phyloP scores from a whole-genome alignment of 2,797 vertebrate genomes.

The Amblyraja radiata region DNA sequence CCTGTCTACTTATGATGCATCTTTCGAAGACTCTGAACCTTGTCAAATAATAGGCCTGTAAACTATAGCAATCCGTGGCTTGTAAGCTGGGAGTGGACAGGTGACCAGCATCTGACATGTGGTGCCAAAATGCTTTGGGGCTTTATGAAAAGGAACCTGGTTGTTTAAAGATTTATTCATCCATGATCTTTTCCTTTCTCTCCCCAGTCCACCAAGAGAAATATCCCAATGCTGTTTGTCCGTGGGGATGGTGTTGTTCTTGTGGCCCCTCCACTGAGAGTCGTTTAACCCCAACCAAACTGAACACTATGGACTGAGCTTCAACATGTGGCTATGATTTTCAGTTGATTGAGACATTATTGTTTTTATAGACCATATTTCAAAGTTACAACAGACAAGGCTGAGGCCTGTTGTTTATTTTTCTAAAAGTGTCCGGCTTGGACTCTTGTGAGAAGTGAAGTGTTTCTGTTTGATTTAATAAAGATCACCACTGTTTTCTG shows the following conservation, averaged over 20 bases:
- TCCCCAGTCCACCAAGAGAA: slow-evolving; percentile 89
- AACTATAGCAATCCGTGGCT: not conserved
- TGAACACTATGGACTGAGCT: slow-evolving; percentile 41
- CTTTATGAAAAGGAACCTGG: not conserved
- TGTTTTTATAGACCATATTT: slow-evolving; percentile 38
- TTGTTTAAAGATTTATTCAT: not conserved
- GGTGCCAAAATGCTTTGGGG: not conserved
- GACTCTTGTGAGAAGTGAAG: not conserved
- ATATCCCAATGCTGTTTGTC: slow-evolving; percentile 98
- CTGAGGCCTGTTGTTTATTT: slow-evolving; percentile 39
- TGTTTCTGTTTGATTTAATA: slow-evolving; percentile 27
- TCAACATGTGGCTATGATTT: slow-evolving; percentile 40
- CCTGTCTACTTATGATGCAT: too few relatives aligned
- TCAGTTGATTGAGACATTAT: slow-evolving; percentile 39
- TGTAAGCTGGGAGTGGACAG: not conserved
- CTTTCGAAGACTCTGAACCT: too few relatives aligned
- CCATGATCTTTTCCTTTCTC: slow-evolving; percentile 39
- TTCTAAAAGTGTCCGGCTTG: slow-evolving; percentile 43
- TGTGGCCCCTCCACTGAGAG: slow-evolving; percentile 86
- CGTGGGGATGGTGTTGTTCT: slow-evolving; percentile 93
- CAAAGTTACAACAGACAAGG: not conserved
- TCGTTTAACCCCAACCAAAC: slow-evolving; percentile 65
- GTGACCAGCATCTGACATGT: not conserved
- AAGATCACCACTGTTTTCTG: not conserved
- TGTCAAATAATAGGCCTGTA: not conserved